A percentile compares a stretch with the other conserved stretches of the same genome.
Evolutionary conservation across 2,113 vertebrate genomes (phyloP).

Genomic region (Halichoerus grypus): DNA sequence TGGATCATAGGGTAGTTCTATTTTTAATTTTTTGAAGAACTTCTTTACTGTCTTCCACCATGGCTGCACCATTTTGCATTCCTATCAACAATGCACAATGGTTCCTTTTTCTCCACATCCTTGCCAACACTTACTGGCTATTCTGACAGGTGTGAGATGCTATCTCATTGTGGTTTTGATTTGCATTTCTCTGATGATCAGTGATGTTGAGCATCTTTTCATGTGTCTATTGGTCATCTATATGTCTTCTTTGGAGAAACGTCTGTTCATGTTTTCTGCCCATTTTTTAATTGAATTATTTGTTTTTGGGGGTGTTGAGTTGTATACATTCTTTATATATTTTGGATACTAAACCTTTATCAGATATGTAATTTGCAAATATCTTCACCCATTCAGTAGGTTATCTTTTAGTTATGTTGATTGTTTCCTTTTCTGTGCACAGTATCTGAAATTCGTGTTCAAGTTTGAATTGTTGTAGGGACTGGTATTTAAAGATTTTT

Average conservation of each 20-base stretch:
- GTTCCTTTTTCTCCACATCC: not conserved
- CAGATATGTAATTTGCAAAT: not conserved
- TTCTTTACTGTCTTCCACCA: not conserved
- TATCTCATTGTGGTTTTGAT: not conserved
- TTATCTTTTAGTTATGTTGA: not conserved
- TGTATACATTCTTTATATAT: not conserved
- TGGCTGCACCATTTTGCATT: not conserved
- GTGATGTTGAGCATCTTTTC: not conserved
- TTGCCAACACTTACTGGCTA: not conserved
- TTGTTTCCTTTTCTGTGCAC: not conserved
- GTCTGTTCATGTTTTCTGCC: not conserved
- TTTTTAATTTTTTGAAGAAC: not conserved
- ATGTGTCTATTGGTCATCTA: not conserved
- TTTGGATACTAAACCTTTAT: not conserved
- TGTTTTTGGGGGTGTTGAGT: not conserved
- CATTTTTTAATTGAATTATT: not conserved
- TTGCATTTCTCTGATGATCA: not conserved
- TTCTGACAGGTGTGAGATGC: not conserved
- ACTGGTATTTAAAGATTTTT: not conserved
- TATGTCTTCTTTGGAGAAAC: not conserved
- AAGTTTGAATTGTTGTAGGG: not conserved
- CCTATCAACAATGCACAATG: not conserved
- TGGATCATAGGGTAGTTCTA: not conserved
- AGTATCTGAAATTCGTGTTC: not conserved
- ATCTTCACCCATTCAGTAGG: not conserved